These are phyloP conservation scores for Acipenser ruthenus DNA, from an alignment of 2,797 vertebrate genomes.

Conservation along the genomic window DNA sequence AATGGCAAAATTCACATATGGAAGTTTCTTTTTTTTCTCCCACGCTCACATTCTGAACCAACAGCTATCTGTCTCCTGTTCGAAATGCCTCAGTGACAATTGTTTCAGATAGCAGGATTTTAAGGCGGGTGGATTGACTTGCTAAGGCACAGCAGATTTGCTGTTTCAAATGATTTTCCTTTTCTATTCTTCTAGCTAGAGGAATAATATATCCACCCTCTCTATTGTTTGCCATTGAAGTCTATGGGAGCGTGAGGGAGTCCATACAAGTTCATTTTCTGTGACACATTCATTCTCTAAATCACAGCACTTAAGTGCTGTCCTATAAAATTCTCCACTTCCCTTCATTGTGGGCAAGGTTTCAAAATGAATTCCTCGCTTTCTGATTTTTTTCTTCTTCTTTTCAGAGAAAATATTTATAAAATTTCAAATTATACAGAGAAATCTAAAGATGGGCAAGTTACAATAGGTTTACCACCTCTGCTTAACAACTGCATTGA, in stretches of 20 bases:
- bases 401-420: conserved; percentile 36
- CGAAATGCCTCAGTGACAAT: conserved; percentile 48
- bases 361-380: not conserved
- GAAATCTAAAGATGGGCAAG: not conserved
- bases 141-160: conserved; percentile 1
- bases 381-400: conserved; percentile 24
- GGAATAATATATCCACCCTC: conserved; percentile 55
- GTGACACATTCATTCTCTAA: conserved; percentile 35
- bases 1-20: conserved; percentile 89
- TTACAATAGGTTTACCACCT: too few relatives aligned
- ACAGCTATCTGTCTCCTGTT: conserved; percentile 63
- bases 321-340: conserved; percentile 68
- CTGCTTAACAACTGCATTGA: too few relatives aligned
- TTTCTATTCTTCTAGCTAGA: conserved; percentile 34
- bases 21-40: conserved; percentile 71
- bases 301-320: conserved; percentile 61
- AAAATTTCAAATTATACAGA: not conserved
- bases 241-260: conserved; percentile 55
- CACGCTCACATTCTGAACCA: conserved; percentile 69
- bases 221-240: conserved; percentile 59
- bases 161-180: conserved; percentile 17
- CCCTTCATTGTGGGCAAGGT: conserved; percentile 34
- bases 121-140: conserved; percentile 21
- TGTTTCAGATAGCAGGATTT: conserved; percentile 7
- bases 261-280: conserved; percentile 44